These are phyloP conservation scores for Pachycephus smyrnensis DNA, from an alignment of 2,888 invertebrate species.

Conservation along the genomic window DNA sequence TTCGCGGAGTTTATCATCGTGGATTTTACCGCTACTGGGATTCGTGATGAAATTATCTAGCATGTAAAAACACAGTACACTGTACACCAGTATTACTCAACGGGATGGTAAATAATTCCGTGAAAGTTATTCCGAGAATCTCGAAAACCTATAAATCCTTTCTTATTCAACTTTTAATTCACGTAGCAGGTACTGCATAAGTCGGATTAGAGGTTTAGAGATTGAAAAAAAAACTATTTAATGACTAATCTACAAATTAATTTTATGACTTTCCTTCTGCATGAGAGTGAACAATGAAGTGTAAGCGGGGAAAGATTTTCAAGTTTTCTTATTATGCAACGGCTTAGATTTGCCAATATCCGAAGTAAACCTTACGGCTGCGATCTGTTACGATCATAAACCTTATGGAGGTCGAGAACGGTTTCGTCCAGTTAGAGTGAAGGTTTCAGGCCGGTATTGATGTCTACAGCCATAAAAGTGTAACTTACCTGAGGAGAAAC, in stretches of 20 bases:
- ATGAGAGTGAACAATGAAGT: background rate
- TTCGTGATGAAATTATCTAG: background rate
- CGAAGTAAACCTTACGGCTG: background rate
- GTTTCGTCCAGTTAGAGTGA: background rate
- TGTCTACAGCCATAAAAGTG: background rate
- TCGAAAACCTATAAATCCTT: background rate
- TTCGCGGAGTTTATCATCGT: background rate
- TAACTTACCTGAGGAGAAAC: conserved; percentile 90
- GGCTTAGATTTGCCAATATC: background rate
- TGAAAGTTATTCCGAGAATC: background rate
- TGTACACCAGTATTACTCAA: background rate
- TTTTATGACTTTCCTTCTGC: background rate
- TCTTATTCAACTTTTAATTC: background rate
- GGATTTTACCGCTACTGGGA: background rate
- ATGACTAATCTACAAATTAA: background rate
- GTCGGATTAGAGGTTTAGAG: background rate
- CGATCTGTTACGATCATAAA: background rate
- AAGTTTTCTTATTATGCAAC: background rate
- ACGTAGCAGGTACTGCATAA: background rate
- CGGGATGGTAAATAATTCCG: background rate
- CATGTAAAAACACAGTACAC: background rate
- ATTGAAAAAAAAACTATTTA: background rate
- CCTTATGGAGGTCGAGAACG: background rate
- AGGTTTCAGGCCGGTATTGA: background rate
- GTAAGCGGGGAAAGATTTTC: background rate